These are phyloP conservation scores for Drosophila birchii DNA, from an alignment of 2,888 invertebrate genomes.

Conservation along the genomic window DNA sequence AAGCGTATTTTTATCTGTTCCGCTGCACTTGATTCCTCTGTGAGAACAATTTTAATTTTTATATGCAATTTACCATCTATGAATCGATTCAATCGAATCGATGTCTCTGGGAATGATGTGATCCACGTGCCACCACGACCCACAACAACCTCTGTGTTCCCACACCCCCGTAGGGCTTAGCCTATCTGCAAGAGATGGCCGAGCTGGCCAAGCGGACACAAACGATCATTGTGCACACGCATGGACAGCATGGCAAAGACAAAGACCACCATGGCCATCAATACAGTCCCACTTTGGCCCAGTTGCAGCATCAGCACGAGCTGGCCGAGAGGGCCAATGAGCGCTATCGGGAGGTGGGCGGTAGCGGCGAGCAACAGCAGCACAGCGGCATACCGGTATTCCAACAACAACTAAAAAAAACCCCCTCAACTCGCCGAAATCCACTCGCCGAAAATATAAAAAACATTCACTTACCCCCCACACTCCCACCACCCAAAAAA, in stretches of 20 bases:
- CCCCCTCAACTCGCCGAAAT: constrained; percentile 18
- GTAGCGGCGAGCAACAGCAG: constrained; percentile 54
- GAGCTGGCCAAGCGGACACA: constrained; percentile 82
- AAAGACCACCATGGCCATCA: constrained; percentile 73
- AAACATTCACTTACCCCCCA: constrained; percentile 48
- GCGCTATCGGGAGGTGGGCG: constrained; percentile 85
- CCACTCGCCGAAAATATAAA: constrained; percentile 56
- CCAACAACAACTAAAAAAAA: constrained; percentile 52
- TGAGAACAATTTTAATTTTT: constrained; percentile 49
- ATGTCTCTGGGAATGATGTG: constrained; percentile 13
- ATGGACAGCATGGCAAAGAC: constrained; percentile 74
- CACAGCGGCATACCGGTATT: constrained; percentile 85
- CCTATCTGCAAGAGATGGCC: constrained; percentile 84
- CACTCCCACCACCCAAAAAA: constrained; percentile 32
- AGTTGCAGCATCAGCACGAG: constrained; percentile 73
- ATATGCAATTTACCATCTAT: constrained; percentile 67
- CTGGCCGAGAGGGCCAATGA: constrained; percentile 69
- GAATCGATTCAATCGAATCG: constrained; percentile 31
- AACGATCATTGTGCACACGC: constrained; percentile 83
- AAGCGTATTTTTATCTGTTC: constrained; percentile 24
- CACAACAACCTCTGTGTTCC: constrained; percentile 21
- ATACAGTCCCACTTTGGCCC: constrained; percentile 78
- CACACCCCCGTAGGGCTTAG: constrained; percentile 78
- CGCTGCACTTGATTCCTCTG: constrained; percentile 36
- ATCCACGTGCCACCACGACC: constrained; percentile 9